phyloP scores from a whole-genome alignment of 1,140 invertebrate genomes.

The Danaus plexippus region DNA sequence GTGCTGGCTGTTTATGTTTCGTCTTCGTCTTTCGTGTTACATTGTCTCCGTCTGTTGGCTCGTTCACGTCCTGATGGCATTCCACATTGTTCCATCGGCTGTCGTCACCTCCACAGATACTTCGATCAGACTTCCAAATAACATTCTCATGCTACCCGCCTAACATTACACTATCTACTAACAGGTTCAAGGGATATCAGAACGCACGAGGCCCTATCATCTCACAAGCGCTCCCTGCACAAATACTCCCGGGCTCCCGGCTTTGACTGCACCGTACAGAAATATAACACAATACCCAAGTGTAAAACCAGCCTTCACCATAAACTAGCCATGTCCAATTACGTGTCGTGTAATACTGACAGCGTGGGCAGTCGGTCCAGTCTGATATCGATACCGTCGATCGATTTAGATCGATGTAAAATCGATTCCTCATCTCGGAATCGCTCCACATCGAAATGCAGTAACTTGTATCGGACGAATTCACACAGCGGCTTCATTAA shows the following conservation, averaged over 20 bases:
- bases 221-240: constrained; percentile 40
- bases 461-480: constrained; percentile 47
- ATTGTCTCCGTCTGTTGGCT: too few species aligned
- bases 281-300: constrained; percentile 43
- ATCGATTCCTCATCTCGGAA: constrained; percentile 35
- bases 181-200: constrained; percentile 33
- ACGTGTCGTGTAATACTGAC: constrained; percentile 24
- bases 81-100: too few species aligned
- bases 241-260: constrained; percentile 43
- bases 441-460: constrained; percentile 40
- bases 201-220: constrained; percentile 35
- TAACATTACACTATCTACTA: constrained; percentile 11
- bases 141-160: too few species aligned
- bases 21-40: too few species aligned
- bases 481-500: constrained; percentile 63
- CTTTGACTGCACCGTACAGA: constrained; percentile 36
- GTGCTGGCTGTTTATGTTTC: too few species aligned
- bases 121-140: too few species aligned
- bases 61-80: too few species aligned
- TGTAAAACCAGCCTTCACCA: constrained; percentile 44
- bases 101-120: too few species aligned
- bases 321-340: constrained; percentile 20
- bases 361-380: constrained; percentile 44
- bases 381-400: constrained; percentile 44
- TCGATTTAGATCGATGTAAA: constrained; percentile 50